These are phyloP conservation scores for Teleopsis dalmanni DNA, from an alignment of 1,140 invertebrate species.

Conservation along the genomic window DNA sequence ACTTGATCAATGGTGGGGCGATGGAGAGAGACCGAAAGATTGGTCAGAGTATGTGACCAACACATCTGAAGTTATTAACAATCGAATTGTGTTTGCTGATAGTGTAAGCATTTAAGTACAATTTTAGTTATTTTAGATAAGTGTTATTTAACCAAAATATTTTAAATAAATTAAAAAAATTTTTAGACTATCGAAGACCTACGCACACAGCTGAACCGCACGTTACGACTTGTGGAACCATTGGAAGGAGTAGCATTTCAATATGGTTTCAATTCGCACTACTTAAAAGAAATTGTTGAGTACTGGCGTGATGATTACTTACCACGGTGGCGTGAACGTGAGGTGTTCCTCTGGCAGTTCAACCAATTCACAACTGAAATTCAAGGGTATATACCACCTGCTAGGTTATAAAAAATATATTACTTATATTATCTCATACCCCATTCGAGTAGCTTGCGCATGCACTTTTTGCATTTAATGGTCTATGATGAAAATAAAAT, in stretches of 20 bases:
- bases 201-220: slow-evolving; percentile 20
- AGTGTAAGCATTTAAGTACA: slow-evolving; percentile 21
- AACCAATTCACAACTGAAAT: slow-evolving; percentile 68
- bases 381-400: slow-evolving; percentile 47
- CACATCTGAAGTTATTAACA: slow-evolving; percentile 25
- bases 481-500: slow-evolving; percentile 47
- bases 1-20: slow-evolving; percentile 35
- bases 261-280: slow-evolving; percentile 69
- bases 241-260: slow-evolving; percentile 59
- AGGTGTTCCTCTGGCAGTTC: slow-evolving; percentile 61
- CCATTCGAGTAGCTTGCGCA: slow-evolving; percentile 50
- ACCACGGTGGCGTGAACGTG: slow-evolving; percentile 57
- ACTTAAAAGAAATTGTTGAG: slow-evolving; percentile 56
- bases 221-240: slow-evolving; percentile 43
- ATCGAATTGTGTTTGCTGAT: slow-evolving; percentile 25
- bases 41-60: slow-evolving; percentile 32
- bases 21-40: slow-evolving; percentile 27
- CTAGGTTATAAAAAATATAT: background rate
- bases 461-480: slow-evolving; percentile 64
- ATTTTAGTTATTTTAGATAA: background rate
- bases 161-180: background rate
- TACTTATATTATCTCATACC: background rate
- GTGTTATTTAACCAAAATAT: background rate
- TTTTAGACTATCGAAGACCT: slow-evolving; percentile 30
- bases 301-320: slow-evolving; percentile 70